These are phyloP conservation scores for Catocala sponsa DNA, from an alignment of 2,888 invertebrate genomes.

Conservation along the genomic window DNA sequence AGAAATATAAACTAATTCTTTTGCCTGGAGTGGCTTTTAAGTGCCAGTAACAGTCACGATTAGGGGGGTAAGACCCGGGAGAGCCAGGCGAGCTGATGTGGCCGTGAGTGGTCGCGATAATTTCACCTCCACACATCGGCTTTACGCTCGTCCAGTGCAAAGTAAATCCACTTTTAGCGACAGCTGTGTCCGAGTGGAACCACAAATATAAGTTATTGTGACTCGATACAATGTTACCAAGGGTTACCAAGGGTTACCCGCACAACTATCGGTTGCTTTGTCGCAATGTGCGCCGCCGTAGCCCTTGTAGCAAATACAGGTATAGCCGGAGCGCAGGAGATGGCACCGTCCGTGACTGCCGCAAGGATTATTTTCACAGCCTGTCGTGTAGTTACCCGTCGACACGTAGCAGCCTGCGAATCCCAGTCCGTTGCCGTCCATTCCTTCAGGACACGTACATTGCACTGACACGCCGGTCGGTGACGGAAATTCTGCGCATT, in stretches of 20 bases:
- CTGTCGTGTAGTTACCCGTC: constrained; percentile 64
- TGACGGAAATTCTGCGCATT: constrained; percentile 91
- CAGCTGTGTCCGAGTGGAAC: constrained; percentile 92
- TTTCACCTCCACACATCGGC: constrained; percentile 92
- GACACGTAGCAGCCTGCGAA: constrained; percentile 90
- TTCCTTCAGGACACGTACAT: constrained; percentile 91
- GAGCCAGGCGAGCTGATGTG: constrained; percentile 95
- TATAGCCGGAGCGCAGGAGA: constrained; percentile 52
- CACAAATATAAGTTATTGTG: constrained; percentile 93
- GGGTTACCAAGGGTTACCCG: constrained; percentile 47
- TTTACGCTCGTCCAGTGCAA: constrained; percentile 93
- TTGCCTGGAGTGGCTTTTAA: constrained; percentile 90
- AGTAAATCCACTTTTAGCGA: constrained; percentile 91
- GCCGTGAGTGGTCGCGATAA: constrained; percentile 90
- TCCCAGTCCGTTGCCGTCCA: constrained; percentile 93
- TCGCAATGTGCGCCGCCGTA: too few species aligned
- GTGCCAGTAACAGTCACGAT: constrained; percentile 94
- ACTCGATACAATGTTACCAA: constrained; percentile 92
- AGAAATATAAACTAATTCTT: constrained; percentile 94
- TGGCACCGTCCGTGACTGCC: constrained; percentile 89
- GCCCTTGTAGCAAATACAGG: too few species aligned
- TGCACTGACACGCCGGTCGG: constrained; percentile 65
- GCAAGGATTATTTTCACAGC: constrained; percentile 86
- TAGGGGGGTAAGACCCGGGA: constrained; percentile 95
- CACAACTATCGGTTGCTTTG: too few species aligned